These are phyloP conservation scores for Helicoverpa zea DNA, from an alignment of 1,140 invertebrate genomes.

Conservation along the genomic window DNA sequence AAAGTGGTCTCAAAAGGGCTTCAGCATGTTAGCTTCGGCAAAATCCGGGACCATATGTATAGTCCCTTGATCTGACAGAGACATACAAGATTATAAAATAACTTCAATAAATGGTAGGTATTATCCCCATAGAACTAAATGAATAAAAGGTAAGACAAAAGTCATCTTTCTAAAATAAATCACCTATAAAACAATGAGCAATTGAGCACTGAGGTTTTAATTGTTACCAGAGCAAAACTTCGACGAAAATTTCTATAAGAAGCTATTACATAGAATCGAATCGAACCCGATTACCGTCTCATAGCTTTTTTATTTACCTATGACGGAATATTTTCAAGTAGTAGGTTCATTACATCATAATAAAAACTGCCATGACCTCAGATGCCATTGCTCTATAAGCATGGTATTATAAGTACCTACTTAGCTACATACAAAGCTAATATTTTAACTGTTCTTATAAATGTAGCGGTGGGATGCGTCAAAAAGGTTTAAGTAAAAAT, in stretches of 20 bases:
- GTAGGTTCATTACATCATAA: conserved; percentile 10
- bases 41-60: too few relatives aligned
- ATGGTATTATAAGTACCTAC: not conserved
- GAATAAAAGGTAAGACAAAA: not conserved
- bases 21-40: too few relatives aligned
- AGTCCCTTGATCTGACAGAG: too few relatives aligned
- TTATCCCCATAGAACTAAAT: too few relatives aligned
- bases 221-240: not conserved
- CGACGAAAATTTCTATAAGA: not conserved
- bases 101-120: too few relatives aligned
- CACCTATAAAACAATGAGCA: not conserved
- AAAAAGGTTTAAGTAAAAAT: conserved; percentile 29
- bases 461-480: conserved; percentile 5
- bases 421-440: not conserved
- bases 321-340: conserved; percentile 1
- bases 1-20: too few relatives aligned
- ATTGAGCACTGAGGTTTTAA: not conserved
- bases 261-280: not conserved
- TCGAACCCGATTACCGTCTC: not conserved
- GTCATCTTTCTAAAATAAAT: not conserved
- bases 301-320: not conserved
- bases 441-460: conserved; percentile 25
- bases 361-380: conserved; percentile 18
- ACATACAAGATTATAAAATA: too few relatives aligned
- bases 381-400: conserved; percentile 10